Evolutionary conservation across 2,113 vertebrate genomes (phyloP).

Genomic region (Bagarius yarrelli): DNA sequence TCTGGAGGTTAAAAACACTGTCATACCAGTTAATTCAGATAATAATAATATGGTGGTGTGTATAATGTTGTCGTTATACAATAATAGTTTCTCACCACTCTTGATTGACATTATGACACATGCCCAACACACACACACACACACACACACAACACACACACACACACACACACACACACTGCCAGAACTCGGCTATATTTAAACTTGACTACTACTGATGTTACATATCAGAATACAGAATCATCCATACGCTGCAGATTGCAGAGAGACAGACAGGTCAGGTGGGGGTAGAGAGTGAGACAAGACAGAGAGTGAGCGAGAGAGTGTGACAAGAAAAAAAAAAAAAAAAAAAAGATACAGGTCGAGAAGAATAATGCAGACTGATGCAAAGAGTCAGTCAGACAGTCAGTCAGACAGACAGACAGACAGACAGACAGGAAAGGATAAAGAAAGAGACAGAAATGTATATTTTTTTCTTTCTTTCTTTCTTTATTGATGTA

Average conservation of each 20-base stretch:
- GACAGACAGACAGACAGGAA: not conserved
- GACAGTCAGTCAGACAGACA: not conserved
- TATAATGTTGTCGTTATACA: too few species aligned
- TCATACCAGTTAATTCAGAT: too few species aligned
- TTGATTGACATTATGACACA: not conserved
- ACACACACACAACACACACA: constrained; percentile 15
- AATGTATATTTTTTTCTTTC: not conserved
- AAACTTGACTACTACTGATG: constrained; percentile 69
- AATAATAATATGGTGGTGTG: too few species aligned
- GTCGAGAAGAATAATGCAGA: fast-evolving
- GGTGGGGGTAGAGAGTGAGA: constrained; percentile 61
- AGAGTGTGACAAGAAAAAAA: not conserved
- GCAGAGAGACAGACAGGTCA: constrained; percentile 68
- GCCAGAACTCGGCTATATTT: constrained; percentile 71
- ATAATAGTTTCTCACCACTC: too few species aligned
- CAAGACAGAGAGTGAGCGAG: not conserved
- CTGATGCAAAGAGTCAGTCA: not conserved
- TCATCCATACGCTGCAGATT: constrained; percentile 73
- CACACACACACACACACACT: not conserved
- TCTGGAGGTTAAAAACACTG: too few species aligned
- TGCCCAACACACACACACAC: constrained; percentile 3
- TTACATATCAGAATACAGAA: constrained; percentile 80
- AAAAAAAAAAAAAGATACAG: not conserved
- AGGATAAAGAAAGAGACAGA: not conserved
- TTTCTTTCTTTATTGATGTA: not conserved